Percentiles rank a stretch among this genome's conserved stretches.
These are phyloP conservation scores for Drosophila mojavensis DNA, from an alignment of 1,140 invertebrate species.

Conservation along the genomic window DNA sequence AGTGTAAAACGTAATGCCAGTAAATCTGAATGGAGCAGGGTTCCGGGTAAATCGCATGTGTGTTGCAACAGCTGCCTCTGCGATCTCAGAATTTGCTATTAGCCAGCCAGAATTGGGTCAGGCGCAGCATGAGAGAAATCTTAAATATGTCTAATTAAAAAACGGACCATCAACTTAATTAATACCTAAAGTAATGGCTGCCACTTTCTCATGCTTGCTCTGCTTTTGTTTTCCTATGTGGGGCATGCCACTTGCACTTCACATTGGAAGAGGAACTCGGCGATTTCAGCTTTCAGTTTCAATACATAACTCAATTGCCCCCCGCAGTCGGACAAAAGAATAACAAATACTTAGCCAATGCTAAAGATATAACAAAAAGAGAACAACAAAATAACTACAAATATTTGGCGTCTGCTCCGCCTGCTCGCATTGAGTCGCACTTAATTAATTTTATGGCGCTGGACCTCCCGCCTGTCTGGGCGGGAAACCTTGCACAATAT, in stretches of 20 bases:
- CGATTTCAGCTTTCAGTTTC: constrained; percentile 41
- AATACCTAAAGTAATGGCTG: constrained; percentile 49
- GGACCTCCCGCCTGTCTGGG: constrained; percentile 30
- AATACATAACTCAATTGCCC: constrained; percentile 60
- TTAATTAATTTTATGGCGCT: constrained; percentile 64
- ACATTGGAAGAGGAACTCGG: constrained; percentile 28
- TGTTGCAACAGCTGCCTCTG: constrained; percentile 57
- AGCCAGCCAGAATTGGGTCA: constrained; percentile 44
- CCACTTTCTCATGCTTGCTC: background rate
- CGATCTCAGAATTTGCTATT: constrained; percentile 11
- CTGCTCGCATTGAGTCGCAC: constrained; percentile 53
- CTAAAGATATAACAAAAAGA: constrained; percentile 16
- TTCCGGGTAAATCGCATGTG: constrained; percentile 40
- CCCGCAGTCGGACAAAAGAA: constrained; percentile 45
- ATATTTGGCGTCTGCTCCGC: constrained; percentile 30
- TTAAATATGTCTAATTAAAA: background rate
- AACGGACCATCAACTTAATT: background rate
- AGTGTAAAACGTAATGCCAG: constrained; percentile 31
- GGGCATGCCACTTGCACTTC: constrained; percentile 12
- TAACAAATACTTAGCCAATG: constrained; percentile 8
- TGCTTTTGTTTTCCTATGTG: background rate
- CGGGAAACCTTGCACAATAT: constrained; percentile 42
- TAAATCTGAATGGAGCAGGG: constrained; percentile 33
- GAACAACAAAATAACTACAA: constrained; percentile 32
- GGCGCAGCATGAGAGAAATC: constrained; percentile 30